Percentiles rank a stretch among this genome's conserved stretches.
These are phyloP conservation scores for Lytechinus variegatus DNA, from an alignment of 35 echinoderm and acorn worm species.

Conservation along the genomic window DNA sequence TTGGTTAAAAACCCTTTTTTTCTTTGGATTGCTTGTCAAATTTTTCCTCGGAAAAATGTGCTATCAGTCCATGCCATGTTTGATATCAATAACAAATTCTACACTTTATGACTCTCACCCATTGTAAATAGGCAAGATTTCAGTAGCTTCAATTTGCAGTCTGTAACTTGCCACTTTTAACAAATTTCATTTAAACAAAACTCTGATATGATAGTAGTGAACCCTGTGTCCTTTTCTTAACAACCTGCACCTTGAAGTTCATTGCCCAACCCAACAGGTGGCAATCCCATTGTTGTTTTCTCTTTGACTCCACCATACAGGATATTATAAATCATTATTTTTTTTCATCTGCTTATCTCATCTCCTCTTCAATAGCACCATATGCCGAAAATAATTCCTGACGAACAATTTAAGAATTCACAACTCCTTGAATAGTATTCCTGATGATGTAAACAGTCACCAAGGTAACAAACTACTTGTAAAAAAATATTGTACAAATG, in stretches of 20 bases:
- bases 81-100: no score
- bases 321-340: not conserved
- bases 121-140: no score
- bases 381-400: not conserved
- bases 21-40: no score
- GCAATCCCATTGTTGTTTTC: not conserved
- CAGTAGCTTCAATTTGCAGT: no score
- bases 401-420: not conserved
- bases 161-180: no score
- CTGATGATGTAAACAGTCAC: not conserved
- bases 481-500: not conserved
- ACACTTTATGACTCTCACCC: no score
- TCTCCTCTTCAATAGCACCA: not conserved
- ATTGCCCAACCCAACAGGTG: not conserved
- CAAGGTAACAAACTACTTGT: not conserved
- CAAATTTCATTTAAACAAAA: no score
- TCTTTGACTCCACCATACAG: constrained; percentile 17
- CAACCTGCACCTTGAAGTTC: not conserved
- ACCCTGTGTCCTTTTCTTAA: not conserved
- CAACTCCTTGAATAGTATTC: not conserved
- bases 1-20: no score
- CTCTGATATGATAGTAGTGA: not conserved
- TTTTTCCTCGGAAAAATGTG: no score
- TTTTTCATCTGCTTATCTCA: not conserved
- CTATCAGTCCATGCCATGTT: no score